A percentile compares a stretch with the other conserved stretches of the same genome.
phyloP scores from a whole-genome alignment of 1,140 invertebrate species.

The Bathynomus jamesi region DNA sequence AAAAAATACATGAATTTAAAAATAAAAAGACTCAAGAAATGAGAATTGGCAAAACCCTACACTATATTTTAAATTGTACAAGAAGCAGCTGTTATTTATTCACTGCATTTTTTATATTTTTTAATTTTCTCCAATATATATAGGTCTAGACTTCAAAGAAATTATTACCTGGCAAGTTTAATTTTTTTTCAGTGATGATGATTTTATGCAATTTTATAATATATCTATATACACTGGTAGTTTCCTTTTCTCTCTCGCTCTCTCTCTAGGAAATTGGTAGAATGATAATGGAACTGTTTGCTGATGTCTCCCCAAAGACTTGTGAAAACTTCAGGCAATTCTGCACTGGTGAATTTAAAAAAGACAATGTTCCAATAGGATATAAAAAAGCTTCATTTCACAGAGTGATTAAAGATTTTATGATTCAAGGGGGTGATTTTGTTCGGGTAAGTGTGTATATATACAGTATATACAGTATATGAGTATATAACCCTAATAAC shows the following conservation, averaged over 20 bases:
- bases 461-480: conserved; percentile 11
- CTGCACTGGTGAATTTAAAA: conserved; percentile 85
- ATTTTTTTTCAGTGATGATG: too few relatives aligned
- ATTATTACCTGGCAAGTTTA: neutral
- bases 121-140: too few relatives aligned
- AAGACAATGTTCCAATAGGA: conserved; percentile 88
- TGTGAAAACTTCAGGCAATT: conserved; percentile 98
- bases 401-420: conserved; percentile 90
- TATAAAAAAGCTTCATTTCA: conserved; percentile 96
- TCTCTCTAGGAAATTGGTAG: conserved; percentile 63
- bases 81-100: too few relatives aligned
- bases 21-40: too few relatives aligned
- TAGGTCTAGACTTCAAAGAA: too few relatives aligned
- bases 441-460: conserved; percentile 57
- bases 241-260: neutral
- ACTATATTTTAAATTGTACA: too few relatives aligned
- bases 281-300: conserved; percentile 93
- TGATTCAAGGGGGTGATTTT: conserved; percentile 91
- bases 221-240: too few relatives aligned
- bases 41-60: too few relatives aligned
- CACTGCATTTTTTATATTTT: too few relatives aligned
- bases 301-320: conserved; percentile 93
- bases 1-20: too few relatives aligned
- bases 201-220: neutral
- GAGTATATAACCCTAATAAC: conserved; percentile 1